Conservation (phyloP, 2,888 invertebrate species). For the Pediacus dermestoides region DNA sequence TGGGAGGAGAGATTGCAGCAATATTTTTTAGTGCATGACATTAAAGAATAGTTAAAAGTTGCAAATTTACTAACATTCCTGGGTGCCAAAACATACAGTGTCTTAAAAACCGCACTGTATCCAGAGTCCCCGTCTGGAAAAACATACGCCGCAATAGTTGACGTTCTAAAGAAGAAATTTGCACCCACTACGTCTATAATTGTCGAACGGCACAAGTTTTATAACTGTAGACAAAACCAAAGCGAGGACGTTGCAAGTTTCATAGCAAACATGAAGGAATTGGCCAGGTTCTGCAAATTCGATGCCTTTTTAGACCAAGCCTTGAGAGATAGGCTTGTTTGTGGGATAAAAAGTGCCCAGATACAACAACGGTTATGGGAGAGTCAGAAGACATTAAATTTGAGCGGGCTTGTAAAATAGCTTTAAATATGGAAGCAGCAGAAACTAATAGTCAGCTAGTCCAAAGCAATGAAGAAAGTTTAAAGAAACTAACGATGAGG, state of each 20-base stretch:
- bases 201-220: slow-evolving; percentile 32
- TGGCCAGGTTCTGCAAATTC: slow-evolving; percentile 30
- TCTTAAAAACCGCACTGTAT: slow-evolving; percentile 21
- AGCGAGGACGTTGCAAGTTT: slow-evolving; percentile 18
- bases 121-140: slow-evolving; percentile 21
- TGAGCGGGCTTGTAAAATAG: no score
- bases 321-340: slow-evolving; percentile 23
- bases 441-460: no score
- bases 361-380: no score
- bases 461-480: no score
- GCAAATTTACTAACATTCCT: slow-evolving; percentile 28
- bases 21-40: no score
- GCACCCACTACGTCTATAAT: slow-evolving; percentile 25
- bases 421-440: no score
- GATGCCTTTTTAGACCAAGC: slow-evolving; percentile 27
- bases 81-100: slow-evolving; percentile 24
- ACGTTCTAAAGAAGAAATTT: slow-evolving; percentile 19
- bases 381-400: slow-evolving; percentile 16
- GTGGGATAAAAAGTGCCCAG: no score
- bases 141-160: slow-evolving; percentile 21
- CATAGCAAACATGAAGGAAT: slow-evolving; percentile 25
- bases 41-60: no score
- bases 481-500: no score
- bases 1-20: no score
- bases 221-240: slow-evolving; percentile 25